Evolutionary conservation across 2,797 vertebrate species (phyloP).

Genomic region (Periparus ater): DNA sequence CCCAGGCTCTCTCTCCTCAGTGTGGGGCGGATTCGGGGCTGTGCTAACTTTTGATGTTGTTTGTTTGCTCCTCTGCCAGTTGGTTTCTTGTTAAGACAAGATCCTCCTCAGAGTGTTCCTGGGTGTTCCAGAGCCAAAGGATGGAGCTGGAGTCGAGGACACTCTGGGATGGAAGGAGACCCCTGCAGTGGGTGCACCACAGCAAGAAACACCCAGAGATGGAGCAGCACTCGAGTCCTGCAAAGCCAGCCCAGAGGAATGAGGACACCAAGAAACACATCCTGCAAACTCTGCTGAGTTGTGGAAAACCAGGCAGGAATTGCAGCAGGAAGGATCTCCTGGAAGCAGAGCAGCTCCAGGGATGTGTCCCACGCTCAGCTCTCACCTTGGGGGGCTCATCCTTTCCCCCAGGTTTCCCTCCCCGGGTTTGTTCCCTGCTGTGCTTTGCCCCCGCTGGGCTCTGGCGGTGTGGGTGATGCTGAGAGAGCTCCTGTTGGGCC

Average conservation of each 20-base stretch:
- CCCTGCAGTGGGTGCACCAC: accelerated
- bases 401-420: neutral
- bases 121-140: neutral
- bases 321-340: neutral
- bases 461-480: accelerated
- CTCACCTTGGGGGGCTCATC: neutral
- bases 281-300: neutral
- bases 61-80: neutral
- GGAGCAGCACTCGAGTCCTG: neutral
- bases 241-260: accelerated
- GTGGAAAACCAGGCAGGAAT: accelerated
- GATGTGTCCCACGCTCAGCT: neutral
- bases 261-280: neutral
- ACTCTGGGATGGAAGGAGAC: neutral
- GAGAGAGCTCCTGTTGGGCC: neutral
- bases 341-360: neutral
- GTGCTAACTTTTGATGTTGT: neutral
- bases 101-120: neutral
- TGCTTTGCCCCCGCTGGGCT: accelerated
- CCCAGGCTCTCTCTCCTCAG: neutral
- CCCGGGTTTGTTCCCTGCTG: neutral
- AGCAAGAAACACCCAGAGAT: accelerated
- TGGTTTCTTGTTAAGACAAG: neutral
- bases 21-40: neutral
- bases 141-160: neutral